Evolutionary conservation across 2,113 vertebrate species (phyloP).

Genomic region (Chelonoidis abingdonii): DNA sequence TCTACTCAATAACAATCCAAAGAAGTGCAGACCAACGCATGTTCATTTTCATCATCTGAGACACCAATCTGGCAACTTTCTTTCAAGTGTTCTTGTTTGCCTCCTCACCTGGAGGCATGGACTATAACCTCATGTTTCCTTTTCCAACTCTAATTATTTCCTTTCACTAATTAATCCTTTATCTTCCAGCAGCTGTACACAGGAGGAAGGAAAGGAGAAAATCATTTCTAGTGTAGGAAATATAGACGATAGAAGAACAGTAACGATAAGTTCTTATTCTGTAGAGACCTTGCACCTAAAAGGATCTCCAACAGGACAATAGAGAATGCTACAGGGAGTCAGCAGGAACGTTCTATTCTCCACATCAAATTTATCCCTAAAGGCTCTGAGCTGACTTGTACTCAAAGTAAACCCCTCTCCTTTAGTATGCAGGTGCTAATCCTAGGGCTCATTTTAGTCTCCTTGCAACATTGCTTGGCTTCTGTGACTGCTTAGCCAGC

Average conservation of each 20-base stretch:
- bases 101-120: neutral
- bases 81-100: neutral
- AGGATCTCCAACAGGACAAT: neutral
- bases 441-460: conserved; percentile 39
- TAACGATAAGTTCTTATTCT: neutral
- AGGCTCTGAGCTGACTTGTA: conserved; percentile 10
- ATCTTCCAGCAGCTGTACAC: neutral
- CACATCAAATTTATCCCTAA: neutral
- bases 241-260: neutral
- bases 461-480: conserved; percentile 41
- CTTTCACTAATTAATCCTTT: conserved; percentile 2
- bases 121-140: neutral
- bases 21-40: no score
- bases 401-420: neutral
- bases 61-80: neutral
- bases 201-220: neutral
- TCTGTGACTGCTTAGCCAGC: conserved; percentile 5
- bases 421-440: conserved; percentile 44
- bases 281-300: neutral
- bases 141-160: neutral
- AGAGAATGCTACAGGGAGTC: neutral
- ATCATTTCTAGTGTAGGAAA: neutral
- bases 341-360: neutral
- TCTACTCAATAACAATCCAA: no score
- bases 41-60: no score